Base-by-base conservation (phyloP, 2,113 vertebrate genomes). In the Pogonocichla stellata region DNA sequence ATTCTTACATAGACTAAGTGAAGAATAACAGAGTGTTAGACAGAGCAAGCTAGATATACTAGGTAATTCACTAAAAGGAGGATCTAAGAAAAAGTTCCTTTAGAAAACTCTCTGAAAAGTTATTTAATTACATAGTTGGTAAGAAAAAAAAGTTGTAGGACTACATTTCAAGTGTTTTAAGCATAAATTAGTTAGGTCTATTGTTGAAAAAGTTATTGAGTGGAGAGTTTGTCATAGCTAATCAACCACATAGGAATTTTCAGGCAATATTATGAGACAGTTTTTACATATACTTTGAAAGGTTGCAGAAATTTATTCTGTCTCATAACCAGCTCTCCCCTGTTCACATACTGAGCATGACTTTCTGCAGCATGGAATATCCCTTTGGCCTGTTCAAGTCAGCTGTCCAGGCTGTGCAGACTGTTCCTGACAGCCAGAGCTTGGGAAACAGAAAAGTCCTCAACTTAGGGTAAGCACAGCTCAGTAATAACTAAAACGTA, bases 391-490 rank as follows among this genome's bases (percentile, higher is more conserved):
- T 28, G 26, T 18, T 69, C 1, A 2, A 40, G 7, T 42, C 57
- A 54, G 16, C 29, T 62, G 40, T 61, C 40, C 29, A 14, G 6
- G 9, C 11, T 54, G 13, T 40, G 29, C 47, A 48, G 47, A 48
- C 47, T 48, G 12, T 14, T 47, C 13, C 29, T 62, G 8, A 0
- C 19, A 40, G 24, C 8, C 8, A 56, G n/a, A 71, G 20, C 17
- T 7, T 20, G 19, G 34, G 50, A 72, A 48, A 62, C 10, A 34
- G n/a, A 62, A 56, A 56, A 57, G 8, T 34, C 26, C 22, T 64
- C 1, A 0, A 10, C 2, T 26, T 72, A 36, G 8, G 4, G 8
- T 31, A 48, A 58, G 6, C 4, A 18, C 22, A 45, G 26, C 23
- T 58, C 43, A 51, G 36, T 26, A 80, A 45, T 31, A 66, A 19